Evolutionary conservation across 2,888 invertebrate genomes (phyloP).

Genomic region (Drosophila mulleri): DNA sequence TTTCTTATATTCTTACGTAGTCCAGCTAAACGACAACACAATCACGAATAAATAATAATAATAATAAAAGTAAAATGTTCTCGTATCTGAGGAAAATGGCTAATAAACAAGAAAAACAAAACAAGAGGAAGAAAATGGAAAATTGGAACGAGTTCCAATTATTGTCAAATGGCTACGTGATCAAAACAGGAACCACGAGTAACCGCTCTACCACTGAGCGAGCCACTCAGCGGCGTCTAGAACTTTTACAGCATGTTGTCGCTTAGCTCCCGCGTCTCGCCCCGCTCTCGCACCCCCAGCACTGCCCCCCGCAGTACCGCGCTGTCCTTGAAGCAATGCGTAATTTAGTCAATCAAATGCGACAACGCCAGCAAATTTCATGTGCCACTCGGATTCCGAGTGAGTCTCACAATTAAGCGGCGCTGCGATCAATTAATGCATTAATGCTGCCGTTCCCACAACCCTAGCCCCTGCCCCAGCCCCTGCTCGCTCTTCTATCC

Average conservation of each 20-base stretch:
- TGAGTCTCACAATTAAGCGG: constrained; percentile 45
- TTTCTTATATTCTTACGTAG: constrained; percentile 50
- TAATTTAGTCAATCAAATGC: constrained; percentile 60
- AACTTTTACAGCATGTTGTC: constrained; percentile 11
- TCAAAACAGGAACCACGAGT: constrained; percentile 43
- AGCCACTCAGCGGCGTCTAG: constrained; percentile 2
- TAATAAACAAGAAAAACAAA: constrained; percentile 18
- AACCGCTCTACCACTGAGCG: not conserved
- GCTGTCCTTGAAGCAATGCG: constrained; percentile 18
- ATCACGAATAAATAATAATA: constrained; percentile 1
- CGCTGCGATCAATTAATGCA: constrained; percentile 50
- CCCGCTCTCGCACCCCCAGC: too few relatives aligned
- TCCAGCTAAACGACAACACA: constrained; percentile 41
- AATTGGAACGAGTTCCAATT: constrained; percentile 28
- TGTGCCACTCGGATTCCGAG: constrained; percentile 31
- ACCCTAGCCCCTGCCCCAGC: not conserved
- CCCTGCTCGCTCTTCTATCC: not conserved
- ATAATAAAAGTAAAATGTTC: constrained; percentile 30
- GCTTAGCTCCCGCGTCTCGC: not conserved
- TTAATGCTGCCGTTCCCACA: constrained; percentile 30
- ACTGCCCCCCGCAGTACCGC: too few relatives aligned
- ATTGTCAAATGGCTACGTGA: constrained; percentile 56
- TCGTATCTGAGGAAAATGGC: constrained; percentile 5
- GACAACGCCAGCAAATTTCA: constrained; percentile 47
- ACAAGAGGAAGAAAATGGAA: constrained; percentile 12